Evolutionary conservation across 1,140 invertebrate species (phyloP), one percentile per base, ranked within the genome.

Genomic region (Eurosta solidaginis): DNA sequence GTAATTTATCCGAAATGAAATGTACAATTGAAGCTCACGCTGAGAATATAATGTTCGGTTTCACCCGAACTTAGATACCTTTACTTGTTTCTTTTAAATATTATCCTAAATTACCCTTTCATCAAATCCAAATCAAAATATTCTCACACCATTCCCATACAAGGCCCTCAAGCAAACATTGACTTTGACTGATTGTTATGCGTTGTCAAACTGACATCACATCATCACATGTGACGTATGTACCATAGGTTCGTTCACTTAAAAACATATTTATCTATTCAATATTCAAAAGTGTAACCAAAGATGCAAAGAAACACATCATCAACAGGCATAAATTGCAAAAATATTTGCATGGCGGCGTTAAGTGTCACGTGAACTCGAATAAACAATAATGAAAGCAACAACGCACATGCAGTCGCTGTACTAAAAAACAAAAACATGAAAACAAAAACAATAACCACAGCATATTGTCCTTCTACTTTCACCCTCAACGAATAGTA

Each of bases 151-250:
- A n/a, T n/a, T 52, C 49, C 49, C 49, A 52, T 22, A 22, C 2
- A 22, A 22, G n/a, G 1, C n/a, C 49, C 7, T 52, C 10, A 22
- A 20, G 59, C 1, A 68, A 22, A 6, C 33, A 42, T n/a, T 68
- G 59, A 68, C 59, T 68, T 68, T 68, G 59, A 68, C 59, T 68
- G 59, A 68, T 68, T 68, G 59, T 68, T 68, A 68, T 68, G 59
- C 59, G 59, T 68, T 40, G 36, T 68, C 33, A 68, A 68, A 68
- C 36, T 40, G 36, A 68, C 36, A 40, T 20, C 59, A 68, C 59
- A 68, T 68, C 36, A 40, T 20, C 59, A 68, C 59, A 68, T 68
- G 59, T 68, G 59, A 36, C 33, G 59, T 40, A 1, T 9, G 7
- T 27, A 20, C 59, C 59, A 40, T 68, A n/a, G n/a, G n/a, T n/a